Evolutionary conservation across 2,113 vertebrate species (phyloP).

Genomic region (Oncorhynchus clarkii): DNA sequence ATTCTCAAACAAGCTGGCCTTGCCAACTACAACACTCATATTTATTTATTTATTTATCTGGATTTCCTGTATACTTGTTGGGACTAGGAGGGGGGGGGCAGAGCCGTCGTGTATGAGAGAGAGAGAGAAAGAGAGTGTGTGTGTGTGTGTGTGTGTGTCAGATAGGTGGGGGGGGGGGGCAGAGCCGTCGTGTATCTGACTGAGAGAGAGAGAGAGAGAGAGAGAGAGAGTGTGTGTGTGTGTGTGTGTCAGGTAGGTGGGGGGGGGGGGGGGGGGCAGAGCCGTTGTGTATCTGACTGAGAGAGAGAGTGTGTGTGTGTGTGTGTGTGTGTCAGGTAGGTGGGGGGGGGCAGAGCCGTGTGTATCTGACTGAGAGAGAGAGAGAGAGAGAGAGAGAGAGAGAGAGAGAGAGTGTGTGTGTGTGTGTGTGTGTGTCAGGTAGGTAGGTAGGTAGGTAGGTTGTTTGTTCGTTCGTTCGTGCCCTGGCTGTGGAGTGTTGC

Average conservation of each 20-base stretch:
- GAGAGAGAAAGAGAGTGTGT: not conserved
- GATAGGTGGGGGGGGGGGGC: no score
- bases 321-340: no score
- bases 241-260: no score
- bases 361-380: no score
- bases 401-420: no score
- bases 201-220: not conserved
- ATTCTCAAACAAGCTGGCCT: slow-evolving; percentile 70
- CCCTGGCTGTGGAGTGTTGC: slow-evolving; percentile 43
- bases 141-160: no score
- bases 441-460: slow-evolving; percentile 30
- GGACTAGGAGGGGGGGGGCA: slow-evolving; percentile 23
- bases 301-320: no score
- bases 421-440: slow-evolving; percentile 36
- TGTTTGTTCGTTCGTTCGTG: slow-evolving; percentile 19
- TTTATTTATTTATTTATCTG: slow-evolving; percentile 79
- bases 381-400: not conserved
- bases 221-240: no score
- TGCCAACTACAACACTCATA: slow-evolving; percentile 74
- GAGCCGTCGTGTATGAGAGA: not conserved
- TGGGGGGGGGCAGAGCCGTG: no score
- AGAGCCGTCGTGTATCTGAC: no score
- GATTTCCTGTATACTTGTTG: slow-evolving; percentile 74
- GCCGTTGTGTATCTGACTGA: no score
- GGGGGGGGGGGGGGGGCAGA: no score